Base-by-base conservation (phyloP, 2,888 invertebrate species). In the Oscheius sp. region DNA sequence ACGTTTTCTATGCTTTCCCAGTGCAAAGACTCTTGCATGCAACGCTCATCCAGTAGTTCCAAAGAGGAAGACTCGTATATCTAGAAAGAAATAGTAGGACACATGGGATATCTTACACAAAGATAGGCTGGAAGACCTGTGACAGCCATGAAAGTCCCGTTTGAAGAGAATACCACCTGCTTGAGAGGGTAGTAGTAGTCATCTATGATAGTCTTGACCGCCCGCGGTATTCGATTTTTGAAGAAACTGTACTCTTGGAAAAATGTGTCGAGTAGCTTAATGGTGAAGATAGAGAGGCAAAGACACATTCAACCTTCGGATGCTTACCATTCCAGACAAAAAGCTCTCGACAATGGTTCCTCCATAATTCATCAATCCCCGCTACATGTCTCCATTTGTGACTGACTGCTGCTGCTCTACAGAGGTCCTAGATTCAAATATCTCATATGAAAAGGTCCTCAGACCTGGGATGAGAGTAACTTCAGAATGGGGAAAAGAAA, bases 1-100 rank as follows among this genome's bases (percentile, higher is more conserved):
- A 74, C 62, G 13, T 55, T 3, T n/a, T 74, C 74, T 9, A 74
- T 74, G 4, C 68, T 29, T 4, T 48, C 11, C 74, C 74, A 74
- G 3, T 58, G 13, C n/a, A 74, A 51, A 21, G 68, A 55, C 13
- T 42, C 58, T 48, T 68, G 47, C 50, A 74, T 48, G 48, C 74
- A 68, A 10, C 74, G 32, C 32, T 74, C 74, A 35, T 68, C 66
- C 10, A 74, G 47, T 4, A 74, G 48, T 32, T 74, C 74, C 33
- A 55, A 29, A 32, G 32, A 11, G 32, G 21, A 7, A 13, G 74
- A 60, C 7, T 35, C 11, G 68, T 74, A 74, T 21, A 74, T 32
- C 74, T 74, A 48, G 21, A 21, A 42, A 42, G 42, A 42, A 3
- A 5, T 3, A 42, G 7, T 42, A 42, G 4, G 3, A 42, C 42